Base-by-base conservation (phyloP, 2,113 vertebrate species). In the Boleophthalmus pectinirostris region DNA sequence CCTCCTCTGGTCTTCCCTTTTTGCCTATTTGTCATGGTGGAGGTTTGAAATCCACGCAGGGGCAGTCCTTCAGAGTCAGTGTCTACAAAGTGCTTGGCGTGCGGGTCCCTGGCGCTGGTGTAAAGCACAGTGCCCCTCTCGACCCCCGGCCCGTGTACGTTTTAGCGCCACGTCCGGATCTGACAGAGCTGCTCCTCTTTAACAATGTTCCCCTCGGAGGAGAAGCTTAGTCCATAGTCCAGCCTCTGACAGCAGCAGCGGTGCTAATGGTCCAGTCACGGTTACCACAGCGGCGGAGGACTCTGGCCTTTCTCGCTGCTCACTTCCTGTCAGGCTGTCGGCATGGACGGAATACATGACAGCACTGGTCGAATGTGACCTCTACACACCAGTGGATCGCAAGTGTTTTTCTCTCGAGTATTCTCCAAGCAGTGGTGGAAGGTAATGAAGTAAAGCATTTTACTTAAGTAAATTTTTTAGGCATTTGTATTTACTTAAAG, bases 1-100 rank as follows among this genome's bases (percentile, higher is more conserved):
- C 46, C 66, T 53, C 53, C 66, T 61, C 78, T 29, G 67, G 66
- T 69, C 72, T 81, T 74, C 64, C 80, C 85, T 82, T 83, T 81
- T 82, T 81, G 85, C 82, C 84, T 80, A 72, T 90, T 88, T 89
- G 88, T 90, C 89, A 89, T 33, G 72, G 83, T 61, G 0, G 77
- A 81, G 71, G 89, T 89, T 87, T 86, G 85, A 90, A 84, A 80
- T 88, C 80, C 85, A 88, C 91, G 82, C 77, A 12, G 88, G 89
- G 90, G 85, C 74, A 45, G 81, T 83, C 86, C 58, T 78, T 87
- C 80, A 86, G 89, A 86, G 87, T 91, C 88, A 82, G 87, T 90
- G 87, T 86, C 87, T 81, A 85, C 88, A 85, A 87, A 87, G 87
- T 60, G 23, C n/a, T 24, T 9, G 81, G 81, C 89, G 83, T 89